Conservation (phyloP, 2,888 invertebrate genomes). For the Cataglyphis rosenhaueri region DNA sequence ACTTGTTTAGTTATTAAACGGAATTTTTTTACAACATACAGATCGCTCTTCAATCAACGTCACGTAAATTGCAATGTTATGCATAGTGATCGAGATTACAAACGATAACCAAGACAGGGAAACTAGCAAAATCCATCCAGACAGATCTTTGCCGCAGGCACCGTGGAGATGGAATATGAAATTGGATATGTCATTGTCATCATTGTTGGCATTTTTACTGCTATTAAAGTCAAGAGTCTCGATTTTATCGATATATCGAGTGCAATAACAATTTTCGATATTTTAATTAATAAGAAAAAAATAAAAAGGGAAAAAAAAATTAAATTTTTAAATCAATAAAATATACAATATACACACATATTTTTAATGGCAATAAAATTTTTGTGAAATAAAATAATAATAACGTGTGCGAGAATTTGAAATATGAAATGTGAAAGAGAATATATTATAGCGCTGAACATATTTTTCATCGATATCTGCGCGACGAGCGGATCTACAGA, state of each 20-base stretch:
- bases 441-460: neutral
- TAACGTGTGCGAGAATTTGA: neutral
- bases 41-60: neutral
- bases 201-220: constrained; percentile 79
- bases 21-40: neutral
- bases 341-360: neutral
- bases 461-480: constrained; percentile 39
- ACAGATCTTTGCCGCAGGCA: constrained; percentile 76
- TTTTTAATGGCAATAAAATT: neutral
- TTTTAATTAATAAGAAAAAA: neutral
- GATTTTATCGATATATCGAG: constrained; percentile 13
- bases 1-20: neutral
- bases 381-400: neutral
- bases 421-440: neutral
- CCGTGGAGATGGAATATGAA: constrained; percentile 69
- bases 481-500: constrained; percentile 37
- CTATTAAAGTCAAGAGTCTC: constrained; percentile 65
- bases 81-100: constrained; percentile 79
- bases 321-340: neutral
- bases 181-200: constrained; percentile 61
- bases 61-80: constrained; percentile 19
- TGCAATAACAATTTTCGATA: neutral
- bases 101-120: constrained; percentile 77
- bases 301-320: neutral
- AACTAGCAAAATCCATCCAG: constrained; percentile 78